These are phyloP conservation scores for Sweltsa coloradensis DNA, from an alignment of 1,140 invertebrate species.

Conservation along the genomic window DNA sequence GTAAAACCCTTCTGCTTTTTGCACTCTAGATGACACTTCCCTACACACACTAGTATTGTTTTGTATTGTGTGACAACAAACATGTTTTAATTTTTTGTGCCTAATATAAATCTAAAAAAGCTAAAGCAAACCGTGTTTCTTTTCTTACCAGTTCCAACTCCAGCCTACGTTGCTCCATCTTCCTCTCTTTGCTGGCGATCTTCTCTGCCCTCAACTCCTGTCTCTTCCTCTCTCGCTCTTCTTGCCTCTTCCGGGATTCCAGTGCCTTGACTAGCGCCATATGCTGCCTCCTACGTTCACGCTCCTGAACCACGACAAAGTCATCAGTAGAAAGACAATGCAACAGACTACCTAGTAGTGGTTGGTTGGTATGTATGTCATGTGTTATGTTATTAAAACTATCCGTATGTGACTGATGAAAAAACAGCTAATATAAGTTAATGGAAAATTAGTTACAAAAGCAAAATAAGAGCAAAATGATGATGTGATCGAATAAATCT, in stretches of 20 bases:
- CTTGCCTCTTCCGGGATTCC: constrained; percentile 71
- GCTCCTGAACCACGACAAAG: constrained; percentile 47
- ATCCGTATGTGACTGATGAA: constrained; percentile 1
- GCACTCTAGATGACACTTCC: too few relatives aligned
- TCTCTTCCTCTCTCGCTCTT: constrained; percentile 76
- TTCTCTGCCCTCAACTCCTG: constrained; percentile 67
- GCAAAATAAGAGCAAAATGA: too few relatives aligned
- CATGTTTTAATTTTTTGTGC: too few relatives aligned
- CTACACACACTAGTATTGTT: too few relatives aligned
- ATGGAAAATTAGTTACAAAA: background rate
- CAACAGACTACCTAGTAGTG: too few relatives aligned
- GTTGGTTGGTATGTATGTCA: too few relatives aligned
- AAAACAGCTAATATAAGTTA: background rate
- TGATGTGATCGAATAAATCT: too few relatives aligned
- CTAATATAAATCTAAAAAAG: too few relatives aligned
- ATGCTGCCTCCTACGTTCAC: constrained; percentile 81
- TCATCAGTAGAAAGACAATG: constrained; percentile 12
- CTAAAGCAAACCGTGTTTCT: too few relatives aligned
- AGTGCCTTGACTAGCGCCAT: constrained; percentile 76
- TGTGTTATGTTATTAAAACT: too few relatives aligned
- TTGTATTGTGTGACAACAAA: too few relatives aligned
- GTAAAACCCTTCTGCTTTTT: too few relatives aligned
- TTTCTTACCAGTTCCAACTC: constrained; percentile 74
- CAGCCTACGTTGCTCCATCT: constrained; percentile 65
- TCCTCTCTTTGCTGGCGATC: constrained; percentile 65